phyloP scores from a whole-genome alignment of 2,113 vertebrate species.

The Cricetomys ansorgei region DNA sequence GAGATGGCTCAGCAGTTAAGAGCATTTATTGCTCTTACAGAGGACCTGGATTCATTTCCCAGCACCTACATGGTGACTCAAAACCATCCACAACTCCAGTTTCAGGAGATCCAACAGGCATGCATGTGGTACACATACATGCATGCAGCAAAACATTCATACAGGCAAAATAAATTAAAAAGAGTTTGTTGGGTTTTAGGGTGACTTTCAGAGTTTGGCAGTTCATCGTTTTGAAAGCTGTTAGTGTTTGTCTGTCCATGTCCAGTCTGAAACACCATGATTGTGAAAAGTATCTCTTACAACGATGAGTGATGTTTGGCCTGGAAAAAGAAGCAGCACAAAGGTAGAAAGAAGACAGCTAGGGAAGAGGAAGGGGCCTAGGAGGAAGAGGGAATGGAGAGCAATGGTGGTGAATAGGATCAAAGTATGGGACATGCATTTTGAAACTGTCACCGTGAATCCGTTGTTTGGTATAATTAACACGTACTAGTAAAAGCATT shows the following conservation, averaged over 20 bases:
- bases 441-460: neutral
- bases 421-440: neutral
- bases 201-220: neutral
- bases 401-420: neutral
- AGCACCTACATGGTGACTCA: neutral
- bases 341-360: neutral
- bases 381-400: neutral
- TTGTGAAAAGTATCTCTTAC: neutral
- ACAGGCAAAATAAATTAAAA: neutral
- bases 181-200: neutral
- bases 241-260: neutral
- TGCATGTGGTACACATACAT: neutral
- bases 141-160: neutral
- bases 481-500: neutral
- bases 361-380: neutral
- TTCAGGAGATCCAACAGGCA: neutral
- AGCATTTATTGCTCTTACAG: neutral
- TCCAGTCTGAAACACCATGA: neutral
- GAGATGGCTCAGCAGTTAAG: neutral
- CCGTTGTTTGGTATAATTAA: neutral
- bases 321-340: too few relatives aligned
- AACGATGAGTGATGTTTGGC: neutral
- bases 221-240: neutral
- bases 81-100: neutral
- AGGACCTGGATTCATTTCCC: neutral